phyloP scores from a whole-genome alignment of 2,797 vertebrate genomes.

The Lepidocolaptes lacrymiger region DNA sequence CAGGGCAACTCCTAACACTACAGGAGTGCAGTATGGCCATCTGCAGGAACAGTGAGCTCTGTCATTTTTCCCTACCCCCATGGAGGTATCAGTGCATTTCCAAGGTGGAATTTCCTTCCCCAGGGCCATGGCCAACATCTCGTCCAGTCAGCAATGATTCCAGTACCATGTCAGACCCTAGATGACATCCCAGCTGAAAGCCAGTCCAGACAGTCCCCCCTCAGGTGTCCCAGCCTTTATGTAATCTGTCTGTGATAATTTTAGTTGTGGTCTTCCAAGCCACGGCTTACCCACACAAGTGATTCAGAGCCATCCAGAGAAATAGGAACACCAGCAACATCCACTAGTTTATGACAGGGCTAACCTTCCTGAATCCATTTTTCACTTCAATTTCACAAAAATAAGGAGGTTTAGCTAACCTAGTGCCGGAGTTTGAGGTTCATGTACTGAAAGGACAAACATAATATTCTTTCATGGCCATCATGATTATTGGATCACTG shows the following conservation, averaged over 20 bases:
- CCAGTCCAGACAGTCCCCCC: background rate
- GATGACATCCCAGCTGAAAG: background rate
- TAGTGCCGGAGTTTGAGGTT: background rate
- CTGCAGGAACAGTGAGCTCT: background rate
- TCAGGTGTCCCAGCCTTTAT: background rate
- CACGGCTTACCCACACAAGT: background rate
- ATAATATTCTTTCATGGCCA: background rate
- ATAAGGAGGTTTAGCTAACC: background rate
- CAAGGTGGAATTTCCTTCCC: background rate
- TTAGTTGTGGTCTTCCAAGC: background rate
- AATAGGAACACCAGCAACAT: background rate
- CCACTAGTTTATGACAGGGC: background rate
- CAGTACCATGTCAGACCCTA: background rate
- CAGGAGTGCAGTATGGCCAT: accelerated
- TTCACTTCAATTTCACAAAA: background rate
- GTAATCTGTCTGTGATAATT: background rate
- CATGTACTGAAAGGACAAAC: background rate
- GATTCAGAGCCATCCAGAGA: background rate
- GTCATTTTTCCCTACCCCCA: background rate
- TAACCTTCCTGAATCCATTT: background rate
- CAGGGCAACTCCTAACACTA: background rate
- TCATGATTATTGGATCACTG: background rate
- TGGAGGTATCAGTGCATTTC: background rate
- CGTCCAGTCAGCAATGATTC: background rate
- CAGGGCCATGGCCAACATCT: background rate